Evolutionary conservation across 2,797 vertebrate species (phyloP).

Genomic region (Setipinna tenuifilis): DNA sequence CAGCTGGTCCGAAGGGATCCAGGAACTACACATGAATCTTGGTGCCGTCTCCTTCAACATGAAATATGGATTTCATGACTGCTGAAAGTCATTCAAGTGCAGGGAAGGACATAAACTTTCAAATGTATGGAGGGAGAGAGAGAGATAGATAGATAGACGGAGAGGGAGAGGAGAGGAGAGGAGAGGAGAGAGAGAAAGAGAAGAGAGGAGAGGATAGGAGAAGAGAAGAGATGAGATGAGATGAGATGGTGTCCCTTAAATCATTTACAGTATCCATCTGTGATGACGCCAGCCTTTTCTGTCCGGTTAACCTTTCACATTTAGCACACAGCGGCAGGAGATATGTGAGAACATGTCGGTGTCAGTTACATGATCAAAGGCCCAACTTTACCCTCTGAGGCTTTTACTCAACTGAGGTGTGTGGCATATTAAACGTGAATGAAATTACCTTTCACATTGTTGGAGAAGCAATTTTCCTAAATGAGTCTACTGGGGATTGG

Average conservation of each 20-base stretch:
- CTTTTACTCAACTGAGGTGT: not conserved
- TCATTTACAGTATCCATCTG: not conserved
- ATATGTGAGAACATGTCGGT: not conserved
- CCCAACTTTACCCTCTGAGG: not conserved
- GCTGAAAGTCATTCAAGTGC: conserved; percentile 14
- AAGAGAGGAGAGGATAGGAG: not conserved
- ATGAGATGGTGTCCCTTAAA: not conserved
- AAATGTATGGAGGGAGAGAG: not conserved
- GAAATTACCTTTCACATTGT: not conserved
- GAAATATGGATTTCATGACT: conserved; percentile 12
- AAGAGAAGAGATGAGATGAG: not conserved
- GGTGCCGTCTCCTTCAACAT: not conserved
- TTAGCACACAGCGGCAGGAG: not conserved
- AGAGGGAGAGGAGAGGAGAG: too few species aligned
- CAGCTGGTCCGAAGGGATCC: not conserved
- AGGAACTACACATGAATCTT: not conserved
- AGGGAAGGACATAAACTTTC: not conserved
- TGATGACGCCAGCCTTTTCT: not conserved
- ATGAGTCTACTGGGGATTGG: not conserved
- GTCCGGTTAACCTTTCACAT: not conserved
- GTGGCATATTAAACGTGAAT: not conserved
- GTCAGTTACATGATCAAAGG: not conserved
- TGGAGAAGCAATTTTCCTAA: not conserved
- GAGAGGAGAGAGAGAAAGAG: not conserved
- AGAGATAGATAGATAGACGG: too few species aligned